Conservation (phyloP, 2,797 vertebrate genomes). For the Delichon dasypus region DNA sequence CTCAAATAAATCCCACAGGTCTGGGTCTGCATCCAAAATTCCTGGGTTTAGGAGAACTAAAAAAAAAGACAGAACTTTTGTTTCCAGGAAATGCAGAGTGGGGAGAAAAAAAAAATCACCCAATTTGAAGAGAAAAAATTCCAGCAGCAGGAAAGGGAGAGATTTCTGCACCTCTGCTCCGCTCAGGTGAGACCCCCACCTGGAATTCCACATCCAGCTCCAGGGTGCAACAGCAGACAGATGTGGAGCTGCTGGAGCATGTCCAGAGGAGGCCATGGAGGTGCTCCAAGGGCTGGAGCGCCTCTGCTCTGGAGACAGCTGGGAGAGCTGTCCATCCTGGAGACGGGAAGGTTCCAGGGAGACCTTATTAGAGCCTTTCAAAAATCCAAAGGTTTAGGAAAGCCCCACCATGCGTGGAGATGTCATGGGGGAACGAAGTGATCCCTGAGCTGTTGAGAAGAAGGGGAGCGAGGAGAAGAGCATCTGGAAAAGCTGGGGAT, state of each 20-base stretch:
- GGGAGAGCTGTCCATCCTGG: not conserved
- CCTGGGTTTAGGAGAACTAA: not conserved
- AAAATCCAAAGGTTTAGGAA: not conserved
- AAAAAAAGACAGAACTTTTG: not conserved
- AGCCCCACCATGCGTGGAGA: not conserved
- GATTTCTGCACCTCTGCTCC: not conserved
- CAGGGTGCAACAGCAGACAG: not conserved
- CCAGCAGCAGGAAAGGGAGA: not conserved
- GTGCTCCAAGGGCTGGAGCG: not conserved
- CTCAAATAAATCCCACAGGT: not conserved
- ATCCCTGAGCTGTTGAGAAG: not conserved
- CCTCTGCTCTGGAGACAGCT: not conserved
- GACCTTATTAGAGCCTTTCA: not conserved
- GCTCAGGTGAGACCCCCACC: accelerated
- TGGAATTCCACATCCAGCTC: not conserved
- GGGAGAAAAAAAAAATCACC: not conserved
- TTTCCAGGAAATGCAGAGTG: not conserved
- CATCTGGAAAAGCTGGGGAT: not conserved
- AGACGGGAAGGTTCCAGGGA: not conserved
- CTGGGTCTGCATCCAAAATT: not conserved
- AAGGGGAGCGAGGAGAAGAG: not conserved
- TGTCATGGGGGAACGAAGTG: not conserved
- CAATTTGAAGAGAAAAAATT: not conserved
- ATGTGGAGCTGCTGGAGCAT: not conserved
- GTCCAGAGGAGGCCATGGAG: not conserved